Percentiles rank a stretch among this genome's conserved stretches.
Evolutionary conservation across 2,797 vertebrate genomes (phyloP).

Genomic region (Cynodonichthys magdalenae): DNA sequence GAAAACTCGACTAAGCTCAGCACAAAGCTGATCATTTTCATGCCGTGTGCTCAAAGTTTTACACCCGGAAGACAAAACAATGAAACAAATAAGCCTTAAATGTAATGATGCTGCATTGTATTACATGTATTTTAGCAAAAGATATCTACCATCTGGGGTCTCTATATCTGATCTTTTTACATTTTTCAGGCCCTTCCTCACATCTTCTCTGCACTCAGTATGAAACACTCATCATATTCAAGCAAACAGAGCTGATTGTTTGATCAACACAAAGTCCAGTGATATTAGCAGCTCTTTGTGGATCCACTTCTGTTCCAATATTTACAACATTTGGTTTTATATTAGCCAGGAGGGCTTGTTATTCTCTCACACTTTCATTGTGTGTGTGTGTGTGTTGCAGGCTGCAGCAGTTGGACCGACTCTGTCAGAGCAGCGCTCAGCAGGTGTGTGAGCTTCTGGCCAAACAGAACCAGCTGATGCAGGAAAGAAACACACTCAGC

Average conservation of each 20-base stretch:
- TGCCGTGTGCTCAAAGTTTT: too few relatives aligned
- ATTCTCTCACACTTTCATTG: constrained; percentile 42
- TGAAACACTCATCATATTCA: constrained; percentile 15
- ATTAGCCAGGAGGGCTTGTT: constrained; percentile 57
- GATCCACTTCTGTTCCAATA: constrained; percentile 59
- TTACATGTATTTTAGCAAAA: too few relatives aligned
- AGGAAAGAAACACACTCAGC: constrained; percentile 85
- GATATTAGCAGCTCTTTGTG: constrained; percentile 59
- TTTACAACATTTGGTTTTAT: constrained; percentile 71
- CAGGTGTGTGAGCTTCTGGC: constrained; percentile 91
- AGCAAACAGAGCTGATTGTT: constrained; percentile 49
- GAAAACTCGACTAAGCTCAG: too few relatives aligned
- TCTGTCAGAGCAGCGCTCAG: constrained; percentile 91
- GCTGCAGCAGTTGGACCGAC: constrained; percentile 91
- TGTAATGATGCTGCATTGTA: too few relatives aligned
- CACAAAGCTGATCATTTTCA: too few relatives aligned
- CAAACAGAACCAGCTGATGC: constrained; percentile 90
- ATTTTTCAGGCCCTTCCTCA: constrained; percentile 7
- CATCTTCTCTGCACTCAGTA: not conserved
- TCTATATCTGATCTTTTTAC: not conserved
- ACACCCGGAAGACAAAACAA: not conserved
- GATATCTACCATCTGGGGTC: not conserved
- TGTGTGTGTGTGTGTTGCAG: constrained; percentile 76
- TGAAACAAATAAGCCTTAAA: not conserved
- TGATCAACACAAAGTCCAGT: constrained; percentile 56